Conservation (phyloP, 1,140 invertebrate genomes). For the Heliconius hermathena region DNA sequence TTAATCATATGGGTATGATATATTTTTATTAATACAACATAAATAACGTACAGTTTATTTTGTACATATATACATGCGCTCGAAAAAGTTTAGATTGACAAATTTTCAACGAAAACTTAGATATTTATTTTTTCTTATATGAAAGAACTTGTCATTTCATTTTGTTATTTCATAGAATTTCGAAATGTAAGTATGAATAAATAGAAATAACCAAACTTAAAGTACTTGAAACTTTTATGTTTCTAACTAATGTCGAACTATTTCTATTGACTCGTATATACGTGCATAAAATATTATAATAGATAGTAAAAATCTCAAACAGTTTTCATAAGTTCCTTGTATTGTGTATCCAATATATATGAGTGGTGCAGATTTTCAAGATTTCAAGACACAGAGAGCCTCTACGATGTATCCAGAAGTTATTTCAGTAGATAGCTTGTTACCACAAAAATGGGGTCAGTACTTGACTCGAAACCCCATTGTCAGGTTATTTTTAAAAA, state of each 20-base stretch:
- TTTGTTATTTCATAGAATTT: background rate
- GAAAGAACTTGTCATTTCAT: too few species aligned
- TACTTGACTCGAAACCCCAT: slow-evolving; percentile 24
- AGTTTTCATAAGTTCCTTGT: background rate
- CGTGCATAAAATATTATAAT: background rate
- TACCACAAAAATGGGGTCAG: slow-evolving; percentile 19
- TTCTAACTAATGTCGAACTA: too few species aligned
- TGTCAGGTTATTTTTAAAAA: slow-evolving; percentile 23
- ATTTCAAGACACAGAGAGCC: background rate
- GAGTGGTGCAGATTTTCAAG: slow-evolving; percentile 4
- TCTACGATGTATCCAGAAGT: slow-evolving; percentile 5
- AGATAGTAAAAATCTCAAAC: background rate
- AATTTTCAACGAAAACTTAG: too few species aligned
- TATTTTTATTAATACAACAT: too few species aligned
- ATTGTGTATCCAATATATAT: slow-evolving; percentile 1
- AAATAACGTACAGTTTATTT: too few species aligned
- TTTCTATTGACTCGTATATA: too few species aligned
- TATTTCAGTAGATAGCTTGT: slow-evolving; percentile 21
- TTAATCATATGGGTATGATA: background rate
- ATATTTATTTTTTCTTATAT: too few species aligned
- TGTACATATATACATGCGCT: too few species aligned
- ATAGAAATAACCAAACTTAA: background rate
- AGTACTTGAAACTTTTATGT: background rate
- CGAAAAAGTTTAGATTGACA: too few species aligned
- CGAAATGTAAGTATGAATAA: background rate